These are phyloP conservation scores for Parasteatoda lunata DNA, from an alignment of 2,888 invertebrate species.

Conservation along the genomic window DNA sequence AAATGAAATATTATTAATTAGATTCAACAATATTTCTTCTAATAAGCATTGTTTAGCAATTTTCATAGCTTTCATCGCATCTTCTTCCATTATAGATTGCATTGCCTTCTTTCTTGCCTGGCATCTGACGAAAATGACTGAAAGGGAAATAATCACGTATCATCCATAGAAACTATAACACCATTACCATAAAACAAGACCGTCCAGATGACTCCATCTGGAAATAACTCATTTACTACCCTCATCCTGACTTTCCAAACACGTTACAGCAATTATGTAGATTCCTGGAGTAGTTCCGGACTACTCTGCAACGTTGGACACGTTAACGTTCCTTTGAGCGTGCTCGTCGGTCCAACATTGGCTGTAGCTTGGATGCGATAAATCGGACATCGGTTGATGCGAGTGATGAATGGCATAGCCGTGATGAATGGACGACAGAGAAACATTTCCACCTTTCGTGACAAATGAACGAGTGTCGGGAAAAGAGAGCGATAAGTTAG, in stretches of 20 bases:
- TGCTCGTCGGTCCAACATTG: background rate
- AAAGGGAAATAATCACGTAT: too few relatives aligned
- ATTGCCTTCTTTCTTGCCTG: too few relatives aligned
- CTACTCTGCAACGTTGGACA: background rate
- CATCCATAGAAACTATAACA: too few relatives aligned
- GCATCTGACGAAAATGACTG: too few relatives aligned
- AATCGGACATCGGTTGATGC: constrained; percentile 1
- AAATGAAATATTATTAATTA: too few relatives aligned
- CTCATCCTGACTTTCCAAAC: background rate
- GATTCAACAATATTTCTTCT: too few relatives aligned
- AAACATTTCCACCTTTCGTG: constrained; percentile 5
- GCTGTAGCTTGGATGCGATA: background rate
- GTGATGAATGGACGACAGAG: background rate
- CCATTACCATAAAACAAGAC: background rate
- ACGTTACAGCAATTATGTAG: constrained; percentile 5
- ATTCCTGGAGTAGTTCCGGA: background rate
- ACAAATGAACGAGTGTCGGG: constrained; percentile 1
- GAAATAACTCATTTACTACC: background rate
- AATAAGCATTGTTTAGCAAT: too few relatives aligned
- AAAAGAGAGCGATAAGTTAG: background rate
- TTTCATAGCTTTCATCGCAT: too few relatives aligned
- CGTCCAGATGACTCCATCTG: background rate
- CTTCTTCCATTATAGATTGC: too few relatives aligned
- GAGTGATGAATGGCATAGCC: background rate
- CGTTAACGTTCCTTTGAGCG: background rate